Percentiles rank a stretch among this genome's conserved stretches.
phyloP scores from a whole-genome alignment of 1,140 invertebrate species.

The Probaryconus sp. region DNA sequence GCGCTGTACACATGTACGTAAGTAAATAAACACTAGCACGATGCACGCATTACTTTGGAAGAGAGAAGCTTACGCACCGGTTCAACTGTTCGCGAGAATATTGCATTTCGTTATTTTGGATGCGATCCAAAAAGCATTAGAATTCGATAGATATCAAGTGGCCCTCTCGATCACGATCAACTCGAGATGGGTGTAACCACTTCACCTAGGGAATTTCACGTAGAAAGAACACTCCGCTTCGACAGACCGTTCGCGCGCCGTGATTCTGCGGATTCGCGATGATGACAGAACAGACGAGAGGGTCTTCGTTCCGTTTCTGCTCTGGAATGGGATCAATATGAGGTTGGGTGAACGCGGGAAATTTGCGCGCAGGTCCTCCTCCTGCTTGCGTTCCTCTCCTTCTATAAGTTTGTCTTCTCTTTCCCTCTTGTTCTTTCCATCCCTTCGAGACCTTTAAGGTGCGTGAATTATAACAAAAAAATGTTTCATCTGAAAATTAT shows the following conservation, averaged over 20 bases:
- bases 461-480: too few species aligned
- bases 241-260: constrained; percentile 57
- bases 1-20: constrained; percentile 35
- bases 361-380: constrained; percentile 78
- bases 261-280: constrained; percentile 73
- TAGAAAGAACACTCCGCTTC: constrained; percentile 48
- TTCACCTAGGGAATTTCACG: constrained; percentile 45
- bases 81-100: constrained; percentile 1
- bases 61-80: constrained; percentile 1
- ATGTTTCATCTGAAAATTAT: too few species aligned
- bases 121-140: constrained; percentile 42
- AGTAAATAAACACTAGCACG: constrained; percentile 55
- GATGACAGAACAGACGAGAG: constrained; percentile 59
- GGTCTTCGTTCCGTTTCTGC: constrained; percentile 62
- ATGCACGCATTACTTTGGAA: constrained; percentile 23
- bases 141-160: constrained; percentile 45
- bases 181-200: constrained; percentile 53
- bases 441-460: constrained; percentile 33
- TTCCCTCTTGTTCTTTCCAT: constrained; percentile 17
- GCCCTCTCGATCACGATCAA: constrained; percentile 26
- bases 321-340: constrained; percentile 78
- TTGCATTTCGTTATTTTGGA: constrained; percentile 8
- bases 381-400: constrained; percentile 55
- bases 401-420: constrained; percentile 37
- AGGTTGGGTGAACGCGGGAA: constrained; percentile 78